Conservation (phyloP, 1,140 invertebrate genomes). For the Calephelis virginiensis region DNA sequence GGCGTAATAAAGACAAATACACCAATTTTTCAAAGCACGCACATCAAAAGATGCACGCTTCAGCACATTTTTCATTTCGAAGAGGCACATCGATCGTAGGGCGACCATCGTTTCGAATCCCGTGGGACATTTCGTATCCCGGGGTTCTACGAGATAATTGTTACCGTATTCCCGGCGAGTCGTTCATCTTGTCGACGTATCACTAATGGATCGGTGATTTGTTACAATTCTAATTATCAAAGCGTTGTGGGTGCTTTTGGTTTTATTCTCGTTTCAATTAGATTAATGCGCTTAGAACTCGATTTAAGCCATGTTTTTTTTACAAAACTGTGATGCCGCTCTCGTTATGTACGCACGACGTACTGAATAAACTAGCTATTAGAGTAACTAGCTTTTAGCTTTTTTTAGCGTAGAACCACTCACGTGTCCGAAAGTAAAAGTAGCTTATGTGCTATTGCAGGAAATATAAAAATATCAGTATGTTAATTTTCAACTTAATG, state of each 20-base stretch:
- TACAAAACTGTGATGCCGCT: neutral
- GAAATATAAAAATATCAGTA: too few species aligned
- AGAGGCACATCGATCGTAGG: conserved; percentile 34
- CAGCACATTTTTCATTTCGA: conserved; percentile 37
- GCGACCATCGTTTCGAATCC: conserved; percentile 32
- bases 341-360: neutral
- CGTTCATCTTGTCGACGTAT: conserved; percentile 48
- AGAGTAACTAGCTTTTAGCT: too few species aligned
- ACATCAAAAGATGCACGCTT: conserved; percentile 39
- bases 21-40: conserved; percentile 37
- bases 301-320: conserved; percentile 1
- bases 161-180: conserved; percentile 44
- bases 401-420: too few species aligned
- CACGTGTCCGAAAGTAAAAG: too few species aligned
- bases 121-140: conserved; percentile 32
- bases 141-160: conserved; percentile 41
- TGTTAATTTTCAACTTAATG: too few species aligned
- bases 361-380: too few species aligned
- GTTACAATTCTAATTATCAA: conserved; percentile 48
- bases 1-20: conserved; percentile 34
- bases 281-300: conserved; percentile 28
- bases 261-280: conserved; percentile 21
- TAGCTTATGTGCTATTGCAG: too few species aligned
- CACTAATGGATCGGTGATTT: conserved; percentile 57
- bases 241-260: conserved; percentile 24